Evolutionary conservation across 2,888 invertebrate genomes (phyloP), one percentile per base, ranked within the genome.

Genomic region (Drosophila quasianomalipes): DNA sequence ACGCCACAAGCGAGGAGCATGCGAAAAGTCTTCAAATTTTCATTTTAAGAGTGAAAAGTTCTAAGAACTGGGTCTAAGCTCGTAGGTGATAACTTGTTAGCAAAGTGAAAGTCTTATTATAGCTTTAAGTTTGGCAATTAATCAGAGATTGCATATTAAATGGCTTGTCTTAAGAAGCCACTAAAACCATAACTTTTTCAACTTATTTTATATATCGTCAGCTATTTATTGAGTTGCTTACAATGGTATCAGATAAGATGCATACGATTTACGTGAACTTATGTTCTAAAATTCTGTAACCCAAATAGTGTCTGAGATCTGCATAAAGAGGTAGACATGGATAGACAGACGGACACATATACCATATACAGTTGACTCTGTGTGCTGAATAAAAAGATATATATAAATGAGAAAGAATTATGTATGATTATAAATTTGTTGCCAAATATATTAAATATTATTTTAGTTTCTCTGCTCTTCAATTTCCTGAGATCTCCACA

Each of bases 1-100:
- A 89, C 75, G 60, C 35, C 52, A 53, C 41, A 44, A 33, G 59
- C 76, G 69, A 72, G 79, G 71, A 59, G 54, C 30, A 39, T 30
- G 26, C 14, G 26, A 51, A 51, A 47, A 53, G 55, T 65, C 31
- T 26, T 16, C 19, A 61, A 41, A 35, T 39, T 2, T 30, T 7
- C 12, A 12, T 14, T 30, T 39, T 4, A 5, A 39, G 9, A 28
- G 5, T 57, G 28, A 16, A 35, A 37, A 64, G n/a, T 16, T 19
- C 0, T 44, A 28, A 19, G 14, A 2, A 31, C 41, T 44, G 28
- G 6, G 16, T 22, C n/a, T 22, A 31, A 14, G 4, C 22, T n/a
- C 6, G 6, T 26, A 5, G 28, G 19, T 3, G 28, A 52, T 19
- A 19, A 3, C 19, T 30, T 51, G 10, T 19, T 51, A n/a, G 3